Percentiles rank a stretch among this genome's conserved stretches.
Evolutionary conservation across 2,113 vertebrate species (phyloP).

Genomic region (Marmota flaviventris): DNA sequence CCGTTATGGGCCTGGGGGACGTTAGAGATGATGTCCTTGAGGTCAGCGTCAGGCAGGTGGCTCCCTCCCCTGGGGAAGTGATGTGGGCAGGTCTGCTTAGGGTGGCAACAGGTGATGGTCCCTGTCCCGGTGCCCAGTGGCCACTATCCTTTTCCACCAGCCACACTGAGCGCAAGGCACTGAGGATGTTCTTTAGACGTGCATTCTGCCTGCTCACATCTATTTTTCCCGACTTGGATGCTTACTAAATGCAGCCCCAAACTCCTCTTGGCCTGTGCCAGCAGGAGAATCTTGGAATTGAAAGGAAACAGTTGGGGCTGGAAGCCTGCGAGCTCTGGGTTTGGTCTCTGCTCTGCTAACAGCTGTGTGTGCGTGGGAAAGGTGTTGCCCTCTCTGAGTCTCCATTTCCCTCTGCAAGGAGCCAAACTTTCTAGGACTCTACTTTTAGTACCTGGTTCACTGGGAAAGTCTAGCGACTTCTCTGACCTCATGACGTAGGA

Average conservation of each 20-base stretch:
- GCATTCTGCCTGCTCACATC: not conserved
- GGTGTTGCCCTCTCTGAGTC: not conserved
- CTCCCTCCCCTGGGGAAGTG: not conserved
- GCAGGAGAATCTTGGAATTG: not conserved
- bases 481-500: not conserved
- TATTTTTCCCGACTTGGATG: not conserved
- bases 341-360: not conserved
- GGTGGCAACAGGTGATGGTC: not conserved
- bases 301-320: not conserved
- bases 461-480: not conserved
- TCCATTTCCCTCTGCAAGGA: not conserved
- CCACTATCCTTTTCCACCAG: not conserved
- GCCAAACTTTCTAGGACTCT: not conserved
- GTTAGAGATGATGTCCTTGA: not conserved
- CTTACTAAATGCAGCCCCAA: not conserved
- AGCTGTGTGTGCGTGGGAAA: not conserved
- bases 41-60: no score
- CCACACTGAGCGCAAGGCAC: not conserved
- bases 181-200: not conserved
- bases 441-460: not conserved
- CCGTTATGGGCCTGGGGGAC: no score
- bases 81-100: not conserved
- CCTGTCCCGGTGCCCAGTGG: not conserved
- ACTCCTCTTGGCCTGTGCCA: not conserved
- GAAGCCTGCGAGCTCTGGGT: not conserved